These are phyloP conservation scores for Neoseiulus cucumeris DNA, from an alignment of 1,140 invertebrate species.

Conservation along the genomic window DNA sequence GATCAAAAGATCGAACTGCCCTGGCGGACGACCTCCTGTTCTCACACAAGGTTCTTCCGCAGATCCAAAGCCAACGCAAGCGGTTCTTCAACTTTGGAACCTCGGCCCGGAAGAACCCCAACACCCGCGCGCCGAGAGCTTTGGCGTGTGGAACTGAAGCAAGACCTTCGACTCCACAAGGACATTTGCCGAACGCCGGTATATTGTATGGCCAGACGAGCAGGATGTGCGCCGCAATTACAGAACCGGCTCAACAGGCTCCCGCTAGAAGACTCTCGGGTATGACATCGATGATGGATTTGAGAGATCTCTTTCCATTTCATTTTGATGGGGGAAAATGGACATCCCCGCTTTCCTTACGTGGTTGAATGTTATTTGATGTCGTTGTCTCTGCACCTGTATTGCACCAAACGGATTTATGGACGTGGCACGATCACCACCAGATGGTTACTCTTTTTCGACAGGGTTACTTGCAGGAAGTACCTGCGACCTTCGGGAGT, in stretches of 20 bases:
- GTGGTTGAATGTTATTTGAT: too few relatives aligned
- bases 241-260: conserved; percentile 1
- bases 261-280: conserved; percentile 11
- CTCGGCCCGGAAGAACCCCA: not conserved
- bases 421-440: not conserved
- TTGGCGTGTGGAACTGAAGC: not conserved
- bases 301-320: too few relatives aligned
- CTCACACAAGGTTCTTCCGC: not conserved
- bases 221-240: not conserved
- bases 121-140: too few relatives aligned
- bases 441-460: not conserved
- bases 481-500: conserved; percentile 10
- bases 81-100: not conserved
- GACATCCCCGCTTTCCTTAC: too few relatives aligned
- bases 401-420: not conserved
- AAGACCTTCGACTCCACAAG: not conserved
- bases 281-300: not conserved
- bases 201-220: not conserved
- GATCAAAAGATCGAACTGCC: too few relatives aligned
- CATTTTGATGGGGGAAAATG: too few relatives aligned
- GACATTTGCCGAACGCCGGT: not conserved
- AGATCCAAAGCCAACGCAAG: conserved; percentile 8
- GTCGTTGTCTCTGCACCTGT: too few relatives aligned
- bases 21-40: too few relatives aligned
- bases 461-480: conserved; percentile 11